Base-by-base conservation (phyloP, 1,140 invertebrate genomes). In the Drosophila aff. region DNA sequence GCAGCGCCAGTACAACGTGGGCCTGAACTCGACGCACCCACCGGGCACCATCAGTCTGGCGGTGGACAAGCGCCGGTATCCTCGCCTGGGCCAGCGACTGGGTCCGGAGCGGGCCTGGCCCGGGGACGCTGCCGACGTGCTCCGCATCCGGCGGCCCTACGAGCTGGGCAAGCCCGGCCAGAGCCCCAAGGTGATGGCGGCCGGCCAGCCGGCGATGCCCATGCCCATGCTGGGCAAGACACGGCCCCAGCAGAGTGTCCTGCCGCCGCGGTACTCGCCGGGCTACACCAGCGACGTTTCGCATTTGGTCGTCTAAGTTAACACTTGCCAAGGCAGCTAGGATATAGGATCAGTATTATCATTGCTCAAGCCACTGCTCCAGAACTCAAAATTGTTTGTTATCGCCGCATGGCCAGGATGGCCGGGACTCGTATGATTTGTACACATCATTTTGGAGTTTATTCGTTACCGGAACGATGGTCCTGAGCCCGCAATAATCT, bases 31-130 rank as follows among this genome's bases (percentile, higher is more conserved):
- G 9, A 95, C 97, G 18, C 84, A 89, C 28, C 65, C 68, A 3
- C 96, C 96, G 73, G 96, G 97, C 85, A 96, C 96, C 11, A 96
- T 97, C 57, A 97, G 96, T 81, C 92, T 97, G 64, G 95, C 95
- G 2, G 96, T 97, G 38, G 96, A 97, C 76, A 95, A 94, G 64
- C 93, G 92, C 49, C 93, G 93, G 49, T 93, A 92, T 81, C 91
- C 91, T 60, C 93, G 93, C 40, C 92, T 93, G 50, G 93, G 93
- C 53, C 93, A 92, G 15, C 93, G 92, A 21, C 71, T 87, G 58
- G 61, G 76, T 78, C 94, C 95, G 11, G 95, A 95, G 78, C 93
- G 95, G 18, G 95, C 95, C 41, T 95, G 95, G 95, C 95, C 95
- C 26, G 95, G 95, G 11, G 95, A 96, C 66, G 83, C 83, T 2